A percentile compares a stretch with the other conserved stretches of the same genome.
Evolutionary conservation across 2,888 invertebrate genomes (phyloP).

Genomic region (Xylota segnis): DNA sequence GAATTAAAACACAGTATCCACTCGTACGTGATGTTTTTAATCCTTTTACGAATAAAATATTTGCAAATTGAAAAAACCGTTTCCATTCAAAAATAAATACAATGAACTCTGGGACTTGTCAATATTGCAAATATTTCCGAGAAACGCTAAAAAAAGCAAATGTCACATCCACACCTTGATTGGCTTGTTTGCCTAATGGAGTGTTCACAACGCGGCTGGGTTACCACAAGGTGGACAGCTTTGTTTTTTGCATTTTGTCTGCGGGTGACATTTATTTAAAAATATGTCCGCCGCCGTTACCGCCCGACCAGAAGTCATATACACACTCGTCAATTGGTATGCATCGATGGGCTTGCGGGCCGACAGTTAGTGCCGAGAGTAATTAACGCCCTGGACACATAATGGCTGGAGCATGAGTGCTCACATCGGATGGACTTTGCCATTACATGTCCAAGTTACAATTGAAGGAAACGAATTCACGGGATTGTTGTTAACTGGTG

Average conservation of each 20-base stretch:
- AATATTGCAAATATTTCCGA: conserved; percentile 24
- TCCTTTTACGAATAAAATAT: conserved; percentile 13
- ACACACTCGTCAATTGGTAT: conserved; percentile 30
- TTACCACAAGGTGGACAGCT: conserved; percentile 51
- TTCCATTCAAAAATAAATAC: conserved; percentile 40
- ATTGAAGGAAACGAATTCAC: conserved; percentile 42
- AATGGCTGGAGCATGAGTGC: conserved; percentile 21
- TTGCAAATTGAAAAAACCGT: conserved; percentile 63
- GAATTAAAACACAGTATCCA: conserved; percentile 3
- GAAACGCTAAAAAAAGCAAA: conserved; percentile 18
- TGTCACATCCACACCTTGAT: conserved; percentile 56
- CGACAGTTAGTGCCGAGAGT: conserved; percentile 44
- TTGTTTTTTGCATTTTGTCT: conserved; percentile 49
- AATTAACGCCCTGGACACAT: conserved; percentile 63
- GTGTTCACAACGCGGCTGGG: conserved; percentile 7
- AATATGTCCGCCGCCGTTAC: conserved; percentile 27
- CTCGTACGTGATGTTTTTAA: conserved; percentile 14
- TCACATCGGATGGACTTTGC: conserved; percentile 24
- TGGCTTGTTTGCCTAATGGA: conserved; percentile 56
- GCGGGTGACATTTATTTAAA: conserved; percentile 48
- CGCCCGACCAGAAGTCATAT: conserved; percentile 27
- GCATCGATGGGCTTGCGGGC: conserved; percentile 28
- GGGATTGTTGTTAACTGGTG: conserved; percentile 41
- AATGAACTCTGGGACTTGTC: conserved; percentile 17
- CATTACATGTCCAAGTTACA: conserved; percentile 34